Conservation (phyloP, 2,113 vertebrate genomes). For the Lichenostomus cassidix region DNA sequence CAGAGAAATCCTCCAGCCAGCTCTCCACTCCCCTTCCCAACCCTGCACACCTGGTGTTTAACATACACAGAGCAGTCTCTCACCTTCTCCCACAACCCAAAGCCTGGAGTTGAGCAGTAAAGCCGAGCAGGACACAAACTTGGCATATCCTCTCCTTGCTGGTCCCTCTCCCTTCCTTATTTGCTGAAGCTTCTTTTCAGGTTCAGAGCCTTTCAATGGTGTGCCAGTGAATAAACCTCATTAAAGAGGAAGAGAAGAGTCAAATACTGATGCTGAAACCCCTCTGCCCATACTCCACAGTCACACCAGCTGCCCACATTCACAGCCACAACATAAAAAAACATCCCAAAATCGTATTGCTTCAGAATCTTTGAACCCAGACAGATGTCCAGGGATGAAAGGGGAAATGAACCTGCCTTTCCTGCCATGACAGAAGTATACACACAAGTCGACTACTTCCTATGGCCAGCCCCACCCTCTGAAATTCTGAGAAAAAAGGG, state of each 20-base stretch:
- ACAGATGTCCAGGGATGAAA: constrained; percentile 44
- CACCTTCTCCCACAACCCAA: neutral
- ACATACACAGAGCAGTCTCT: neutral
- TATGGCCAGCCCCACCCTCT: constrained; percentile 11
- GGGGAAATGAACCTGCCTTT: neutral
- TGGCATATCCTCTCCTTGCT: neutral
- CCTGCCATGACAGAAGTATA: neutral
- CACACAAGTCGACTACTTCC: neutral
- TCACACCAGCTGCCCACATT: neutral
- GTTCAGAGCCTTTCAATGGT: neutral
- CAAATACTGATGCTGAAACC: neutral
- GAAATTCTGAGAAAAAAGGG: constrained; percentile 52
- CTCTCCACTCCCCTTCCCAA: neutral
- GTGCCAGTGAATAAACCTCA: neutral
- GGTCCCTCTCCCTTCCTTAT: neutral
- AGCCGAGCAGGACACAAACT: neutral
- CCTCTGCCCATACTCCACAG: neutral
- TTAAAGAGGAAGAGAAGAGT: neutral
- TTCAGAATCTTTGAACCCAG: constrained; percentile 26
- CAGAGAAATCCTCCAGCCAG: neutral
- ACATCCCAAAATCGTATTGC: neutral
- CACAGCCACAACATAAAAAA: neutral
- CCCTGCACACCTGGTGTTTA: neutral
- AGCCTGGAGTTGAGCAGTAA: neutral
- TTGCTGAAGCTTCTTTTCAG: neutral